A percentile compares a stretch with the other conserved stretches of the same genome.
phyloP scores from a whole-genome alignment of 2,888 invertebrate genomes.

The Dendrolimus houi region DNA sequence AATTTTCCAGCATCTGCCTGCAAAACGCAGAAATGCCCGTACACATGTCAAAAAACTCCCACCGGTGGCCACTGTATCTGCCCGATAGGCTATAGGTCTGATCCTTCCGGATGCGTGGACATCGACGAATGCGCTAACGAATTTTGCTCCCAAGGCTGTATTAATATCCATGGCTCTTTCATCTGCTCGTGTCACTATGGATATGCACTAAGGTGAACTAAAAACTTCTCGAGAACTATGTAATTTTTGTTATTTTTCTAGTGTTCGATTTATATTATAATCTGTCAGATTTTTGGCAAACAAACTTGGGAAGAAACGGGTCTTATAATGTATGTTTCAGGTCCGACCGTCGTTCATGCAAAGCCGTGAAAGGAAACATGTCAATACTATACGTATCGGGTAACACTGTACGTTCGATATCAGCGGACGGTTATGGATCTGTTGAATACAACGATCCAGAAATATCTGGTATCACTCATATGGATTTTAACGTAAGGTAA shows the following conservation, averaged over 20 bases:
- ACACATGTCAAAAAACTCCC: slow-evolving; percentile 79
- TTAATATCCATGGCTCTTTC: slow-evolving; percentile 73
- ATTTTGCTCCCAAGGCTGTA: slow-evolving; percentile 81
- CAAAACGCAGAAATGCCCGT: slow-evolving; percentile 33
- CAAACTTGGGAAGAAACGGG: neutral
- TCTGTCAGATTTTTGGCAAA: too few relatives aligned
- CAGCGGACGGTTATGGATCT: slow-evolving; percentile 30
- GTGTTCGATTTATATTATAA: too few relatives aligned
- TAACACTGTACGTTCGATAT: slow-evolving; percentile 74
- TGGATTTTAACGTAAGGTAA: slow-evolving; percentile 47
- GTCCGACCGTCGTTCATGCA: slow-evolving; percentile 80
- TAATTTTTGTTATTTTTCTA: too few relatives aligned
- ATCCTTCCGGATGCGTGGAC: slow-evolving; percentile 79
- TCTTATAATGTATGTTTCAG: slow-evolving; percentile 27
- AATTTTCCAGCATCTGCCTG: slow-evolving; percentile 24
- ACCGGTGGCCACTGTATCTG: slow-evolving; percentile 81
- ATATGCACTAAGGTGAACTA: slow-evolving; percentile 68
- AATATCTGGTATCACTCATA: slow-evolving; percentile 26
- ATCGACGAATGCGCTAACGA: slow-evolving; percentile 81
- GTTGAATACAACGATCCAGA: slow-evolving; percentile 31
- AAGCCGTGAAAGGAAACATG: slow-evolving; percentile 75
- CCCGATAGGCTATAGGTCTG: slow-evolving; percentile 71
- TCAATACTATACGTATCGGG: slow-evolving; percentile 72
- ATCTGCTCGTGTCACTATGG: slow-evolving; percentile 77
- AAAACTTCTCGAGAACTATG: too few relatives aligned